A percentile compares a stretch with the other conserved stretches of the same genome.
Conservation (phyloP, 1,140 invertebrate genomes). For the Myzus persicae region DNA sequence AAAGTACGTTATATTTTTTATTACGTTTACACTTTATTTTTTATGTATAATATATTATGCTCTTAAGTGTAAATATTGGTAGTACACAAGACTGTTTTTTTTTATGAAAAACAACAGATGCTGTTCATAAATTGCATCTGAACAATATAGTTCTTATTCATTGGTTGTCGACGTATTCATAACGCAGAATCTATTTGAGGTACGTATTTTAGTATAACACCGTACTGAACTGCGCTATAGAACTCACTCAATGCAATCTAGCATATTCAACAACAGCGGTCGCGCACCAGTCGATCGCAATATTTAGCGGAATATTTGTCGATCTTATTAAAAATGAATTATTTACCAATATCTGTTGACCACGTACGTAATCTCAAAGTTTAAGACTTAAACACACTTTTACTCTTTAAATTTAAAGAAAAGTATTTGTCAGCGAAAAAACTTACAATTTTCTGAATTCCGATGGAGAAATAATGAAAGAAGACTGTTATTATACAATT, state of each 20-base stretch:
- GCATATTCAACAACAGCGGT: no score
- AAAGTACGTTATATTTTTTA: not conserved
- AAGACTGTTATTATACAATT: no score
- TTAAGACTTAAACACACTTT: no score
- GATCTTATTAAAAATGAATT: no score
- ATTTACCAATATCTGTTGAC: no score
- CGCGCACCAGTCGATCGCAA: no score
- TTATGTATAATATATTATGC: not conserved
- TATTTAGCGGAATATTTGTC: no score
- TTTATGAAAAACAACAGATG: slow-evolving; percentile 7
- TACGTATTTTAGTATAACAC: not conserved
- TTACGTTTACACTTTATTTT: not conserved
- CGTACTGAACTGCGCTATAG: not conserved
- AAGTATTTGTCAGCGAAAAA: no score
- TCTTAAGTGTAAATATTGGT: not conserved
- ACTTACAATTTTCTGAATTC: no score
- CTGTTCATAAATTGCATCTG: not conserved
- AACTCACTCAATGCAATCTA: not conserved
- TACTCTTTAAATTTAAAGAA: no score
- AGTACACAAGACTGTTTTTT: not conserved
- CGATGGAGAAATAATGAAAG: no score
- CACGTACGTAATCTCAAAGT: no score
- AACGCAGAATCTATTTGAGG: not conserved
- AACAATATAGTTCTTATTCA: not conserved
- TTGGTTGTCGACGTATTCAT: not conserved